Percentiles rank a stretch among this genome's conserved stretches.
phyloP scores from a whole-genome alignment of 2,888 invertebrate genomes.

The Scelioninae gen. 2 region DNA sequence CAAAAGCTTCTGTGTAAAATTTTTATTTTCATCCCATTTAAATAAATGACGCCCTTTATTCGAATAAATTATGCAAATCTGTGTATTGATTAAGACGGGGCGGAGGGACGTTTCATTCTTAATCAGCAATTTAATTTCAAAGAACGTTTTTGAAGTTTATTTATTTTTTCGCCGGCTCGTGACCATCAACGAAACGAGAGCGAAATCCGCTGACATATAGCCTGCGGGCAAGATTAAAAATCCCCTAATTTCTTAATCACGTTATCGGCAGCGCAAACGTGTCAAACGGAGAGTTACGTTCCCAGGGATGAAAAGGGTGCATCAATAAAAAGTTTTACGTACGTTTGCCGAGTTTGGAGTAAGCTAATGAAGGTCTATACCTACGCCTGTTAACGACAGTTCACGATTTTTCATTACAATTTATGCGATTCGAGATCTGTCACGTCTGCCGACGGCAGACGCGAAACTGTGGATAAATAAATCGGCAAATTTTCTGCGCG shows the following conservation, averaged over 20 bases:
- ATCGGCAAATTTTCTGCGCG: no score
- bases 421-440: neutral
- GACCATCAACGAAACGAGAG: constrained; percentile 65
- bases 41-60: no score
- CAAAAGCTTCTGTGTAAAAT: no score
- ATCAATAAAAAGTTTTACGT: constrained; percentile 40
- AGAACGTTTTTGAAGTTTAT: constrained; percentile 69
- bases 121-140: constrained; percentile 74
- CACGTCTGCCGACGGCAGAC: no score
- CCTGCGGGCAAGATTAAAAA: constrained; percentile 70
- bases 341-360: constrained; percentile 21
- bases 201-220: constrained; percentile 52
- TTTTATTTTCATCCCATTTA: no score
- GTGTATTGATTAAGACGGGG: constrained; percentile 68
- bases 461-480: no score
- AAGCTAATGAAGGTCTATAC: constrained; percentile 34
- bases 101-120: constrained; percentile 64
- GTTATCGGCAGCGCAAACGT: constrained; percentile 68
- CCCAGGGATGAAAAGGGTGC: constrained; percentile 38
- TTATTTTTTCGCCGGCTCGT: constrained; percentile 71
- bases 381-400: constrained; percentile 33
- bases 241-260: constrained; percentile 73
- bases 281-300: constrained; percentile 67
- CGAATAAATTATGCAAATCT: neutral
- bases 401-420: constrained; percentile 8